Conservation (phyloP, 1,140 invertebrate genomes). For the Leguminivora glycinivorella region DNA sequence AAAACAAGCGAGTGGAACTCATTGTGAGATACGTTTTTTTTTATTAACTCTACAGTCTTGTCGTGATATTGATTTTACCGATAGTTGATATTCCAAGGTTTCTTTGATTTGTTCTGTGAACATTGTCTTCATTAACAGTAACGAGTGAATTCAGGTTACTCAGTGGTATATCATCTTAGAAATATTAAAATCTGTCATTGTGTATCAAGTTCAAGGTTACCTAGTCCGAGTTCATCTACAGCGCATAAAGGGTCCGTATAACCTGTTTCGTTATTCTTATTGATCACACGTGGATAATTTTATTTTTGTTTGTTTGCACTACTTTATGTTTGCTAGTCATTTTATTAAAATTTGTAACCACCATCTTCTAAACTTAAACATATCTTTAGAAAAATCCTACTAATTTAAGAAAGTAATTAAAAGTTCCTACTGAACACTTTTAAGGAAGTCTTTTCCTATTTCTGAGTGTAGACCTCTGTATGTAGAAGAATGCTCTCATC, state of each 20-base stretch:
- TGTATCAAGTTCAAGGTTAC: conserved; percentile 29
- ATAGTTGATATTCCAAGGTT: neutral
- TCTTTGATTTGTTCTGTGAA: neutral
- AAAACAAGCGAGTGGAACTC: neutral
- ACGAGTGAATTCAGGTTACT: neutral
- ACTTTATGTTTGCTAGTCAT: neutral
- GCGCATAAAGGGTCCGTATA: conserved; percentile 15
- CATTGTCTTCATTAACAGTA: neutral
- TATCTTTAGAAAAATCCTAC: neutral
- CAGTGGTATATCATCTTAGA: neutral
- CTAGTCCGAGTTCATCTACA: conserved; percentile 10
- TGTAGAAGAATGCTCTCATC: neutral
- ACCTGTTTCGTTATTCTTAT: neutral
- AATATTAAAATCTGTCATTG: conserved; percentile 13
- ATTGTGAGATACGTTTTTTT: neutral
- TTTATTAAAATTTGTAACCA: neutral
- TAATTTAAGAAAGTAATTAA: neutral
- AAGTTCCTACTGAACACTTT: neutral
- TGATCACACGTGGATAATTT: neutral
- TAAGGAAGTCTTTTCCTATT: neutral
- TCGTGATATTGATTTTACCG: neutral
- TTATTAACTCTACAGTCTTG: neutral
- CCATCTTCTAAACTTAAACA: neutral
- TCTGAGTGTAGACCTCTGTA: neutral
- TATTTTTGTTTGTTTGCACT: neutral